phyloP scores from a whole-genome alignment of 2,113 vertebrate species.

The Caracal caracal region DNA sequence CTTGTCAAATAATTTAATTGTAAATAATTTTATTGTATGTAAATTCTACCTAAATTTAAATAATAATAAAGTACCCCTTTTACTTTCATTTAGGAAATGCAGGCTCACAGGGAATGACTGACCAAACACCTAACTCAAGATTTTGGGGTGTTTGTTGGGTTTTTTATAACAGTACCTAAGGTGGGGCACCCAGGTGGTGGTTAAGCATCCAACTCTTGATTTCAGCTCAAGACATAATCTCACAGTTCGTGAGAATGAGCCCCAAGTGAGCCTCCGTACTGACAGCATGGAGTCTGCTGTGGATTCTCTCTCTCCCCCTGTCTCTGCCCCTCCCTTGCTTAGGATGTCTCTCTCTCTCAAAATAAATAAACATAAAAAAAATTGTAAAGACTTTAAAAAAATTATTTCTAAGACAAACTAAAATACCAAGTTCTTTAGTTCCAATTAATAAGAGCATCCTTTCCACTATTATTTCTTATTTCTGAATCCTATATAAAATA shows the following conservation, averaged over 20 bases:
- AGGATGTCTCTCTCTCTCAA: too few species aligned
- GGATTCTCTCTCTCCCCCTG: too few species aligned
- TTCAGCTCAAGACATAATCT: too few species aligned
- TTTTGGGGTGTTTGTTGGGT: not conserved
- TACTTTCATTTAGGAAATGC: not conserved
- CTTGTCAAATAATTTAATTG: not conserved
- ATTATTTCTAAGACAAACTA: not conserved
- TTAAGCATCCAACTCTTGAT: too few species aligned
- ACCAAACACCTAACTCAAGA: not conserved
- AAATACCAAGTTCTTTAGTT: not conserved
- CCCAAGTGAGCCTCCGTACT: too few species aligned
- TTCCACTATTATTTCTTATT: not conserved
- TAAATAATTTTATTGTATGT: not conserved
- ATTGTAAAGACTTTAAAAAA: too few species aligned
- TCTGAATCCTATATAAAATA: not conserved
- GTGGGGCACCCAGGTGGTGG: too few species aligned
- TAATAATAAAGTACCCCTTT: not conserved
- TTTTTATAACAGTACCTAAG: not conserved
- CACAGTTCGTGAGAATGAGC: too few species aligned
- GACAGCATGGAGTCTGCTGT: too few species aligned
- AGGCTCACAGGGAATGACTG: not conserved
- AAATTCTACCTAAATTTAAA: not conserved
- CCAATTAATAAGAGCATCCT: not conserved
- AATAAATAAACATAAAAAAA: too few species aligned
- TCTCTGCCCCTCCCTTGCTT: too few species aligned